These are phyloP conservation scores for Hyppa rectilinea DNA, from an alignment of 2,888 invertebrate species.

Conservation along the genomic window DNA sequence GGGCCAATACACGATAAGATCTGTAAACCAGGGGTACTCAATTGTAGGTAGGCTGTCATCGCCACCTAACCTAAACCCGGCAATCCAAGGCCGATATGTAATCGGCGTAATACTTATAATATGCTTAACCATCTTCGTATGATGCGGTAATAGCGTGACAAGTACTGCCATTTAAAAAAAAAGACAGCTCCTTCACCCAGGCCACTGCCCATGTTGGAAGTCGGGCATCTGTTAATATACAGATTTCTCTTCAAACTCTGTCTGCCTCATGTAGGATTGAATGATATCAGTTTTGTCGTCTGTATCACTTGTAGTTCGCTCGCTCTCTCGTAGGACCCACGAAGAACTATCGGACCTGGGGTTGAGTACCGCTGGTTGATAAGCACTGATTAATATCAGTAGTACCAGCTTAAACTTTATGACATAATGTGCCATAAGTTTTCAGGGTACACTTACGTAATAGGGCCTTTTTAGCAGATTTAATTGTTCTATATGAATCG, in stretches of 20 bases:
- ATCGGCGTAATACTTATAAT: too few relatives aligned
- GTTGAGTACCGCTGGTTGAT: background rate
- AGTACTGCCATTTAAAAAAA: background rate
- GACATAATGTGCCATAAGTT: background rate
- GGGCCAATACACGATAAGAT: constrained; percentile 34
- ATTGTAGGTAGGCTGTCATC: background rate
- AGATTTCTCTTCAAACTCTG: background rate
- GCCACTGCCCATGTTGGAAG: background rate
- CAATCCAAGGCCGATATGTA: background rate
- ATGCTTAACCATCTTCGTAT: background rate
- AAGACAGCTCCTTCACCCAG: background rate
- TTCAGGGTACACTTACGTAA: background rate
- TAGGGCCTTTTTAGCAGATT: background rate
- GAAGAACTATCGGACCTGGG: background rate
- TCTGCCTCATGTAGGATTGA: background rate
- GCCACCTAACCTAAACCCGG: too few relatives aligned
- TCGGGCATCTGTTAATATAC: background rate
- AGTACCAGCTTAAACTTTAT: background rate
- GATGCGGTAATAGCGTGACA: background rate
- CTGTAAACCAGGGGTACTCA: constrained; percentile 20
- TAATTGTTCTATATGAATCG: background rate
- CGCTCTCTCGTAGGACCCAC: background rate
- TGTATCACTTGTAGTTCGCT: background rate
- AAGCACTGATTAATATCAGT: background rate
- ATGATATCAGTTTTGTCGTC: background rate